Evolutionary conservation across 2,888 invertebrate genomes (phyloP), one percentile per base, ranked within the genome.

Genomic region (Macrophya annulata): DNA sequence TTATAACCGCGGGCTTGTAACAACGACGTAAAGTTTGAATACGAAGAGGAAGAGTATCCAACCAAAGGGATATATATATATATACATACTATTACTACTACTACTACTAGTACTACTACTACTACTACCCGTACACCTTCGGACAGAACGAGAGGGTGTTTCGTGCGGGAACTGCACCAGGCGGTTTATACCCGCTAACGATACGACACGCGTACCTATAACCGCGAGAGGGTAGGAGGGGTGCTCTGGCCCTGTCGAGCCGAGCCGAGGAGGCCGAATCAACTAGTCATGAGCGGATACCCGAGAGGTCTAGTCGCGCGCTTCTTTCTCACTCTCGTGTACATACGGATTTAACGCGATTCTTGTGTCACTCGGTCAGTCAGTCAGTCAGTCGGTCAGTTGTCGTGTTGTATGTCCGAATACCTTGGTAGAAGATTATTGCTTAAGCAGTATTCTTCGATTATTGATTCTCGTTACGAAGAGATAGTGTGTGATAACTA

Each of bases 241-340:
- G 85, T 76, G 89, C 90, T 81, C 68, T 74, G 81, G 91, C 92
- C 92, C 92, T 92, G 92, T 91, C 91, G 91, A 91, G 91, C 91
- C 92, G 91, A 91, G 90, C 88, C 91, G 90, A 91, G 90, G 90
- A 90, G 91, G 90, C 65, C 83, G 83, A 83, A 83, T 83, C 91
- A 90, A 90, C 90, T 91, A 93, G 92, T 93, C 90, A 91, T 90
- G 90, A 90, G 90, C 91, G 90, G 92, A 92, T 91, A 91, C 90
- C 88, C 91, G 90, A 90, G 89, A 89, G 90, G 92, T 91, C 89
- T 89, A 89, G 92, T 90, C 89, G 90, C 83, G 86, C 81, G 59
- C 10, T 55, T 84, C 85, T 85, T 86, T 74, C 71, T 81, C 83
- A n/a, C 48, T 85, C 51, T 12, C 17, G 62, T 62, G 5, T 25